Evolutionary conservation across 1,140 invertebrate genomes (phyloP).

Genomic region (Drosophila nigrodunni): DNA sequence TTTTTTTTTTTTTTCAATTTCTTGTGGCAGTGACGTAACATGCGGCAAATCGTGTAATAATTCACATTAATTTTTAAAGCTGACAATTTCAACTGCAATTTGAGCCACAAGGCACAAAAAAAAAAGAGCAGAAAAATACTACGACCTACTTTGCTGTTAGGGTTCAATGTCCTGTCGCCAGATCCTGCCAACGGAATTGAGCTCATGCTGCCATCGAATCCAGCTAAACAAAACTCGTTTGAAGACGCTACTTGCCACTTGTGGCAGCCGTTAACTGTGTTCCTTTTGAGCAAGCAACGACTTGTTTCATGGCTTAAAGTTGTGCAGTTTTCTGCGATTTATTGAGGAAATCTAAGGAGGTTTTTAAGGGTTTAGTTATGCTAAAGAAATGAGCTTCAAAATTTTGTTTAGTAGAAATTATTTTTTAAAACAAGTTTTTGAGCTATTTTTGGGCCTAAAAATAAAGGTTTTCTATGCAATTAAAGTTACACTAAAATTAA

Average conservation of each 20-base stretch:
- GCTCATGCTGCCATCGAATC: constrained; percentile 2
- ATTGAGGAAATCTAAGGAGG: too few species aligned
- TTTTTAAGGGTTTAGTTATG: too few species aligned
- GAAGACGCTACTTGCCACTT: constrained; percentile 3
- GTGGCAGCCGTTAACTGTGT: not conserved
- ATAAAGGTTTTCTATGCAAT: too few species aligned
- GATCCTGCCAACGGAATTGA: constrained; percentile 16
- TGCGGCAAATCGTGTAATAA: constrained; percentile 3
- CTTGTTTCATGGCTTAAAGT: not conserved
- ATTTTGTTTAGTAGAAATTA: too few species aligned
- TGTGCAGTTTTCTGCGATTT: too few species aligned
- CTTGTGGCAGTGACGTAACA: constrained; percentile 18
- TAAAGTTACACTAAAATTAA: too few species aligned
- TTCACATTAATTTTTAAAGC: not conserved
- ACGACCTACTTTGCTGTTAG: constrained; percentile 39
- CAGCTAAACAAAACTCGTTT: not conserved
- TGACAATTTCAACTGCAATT: not conserved
- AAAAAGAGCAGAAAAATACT: not conserved
- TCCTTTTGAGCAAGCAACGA: too few species aligned
- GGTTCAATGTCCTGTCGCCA: constrained; percentile 55
- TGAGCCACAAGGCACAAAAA: not conserved
- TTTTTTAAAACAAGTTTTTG: too few species aligned
- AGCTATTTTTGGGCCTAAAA: too few species aligned
- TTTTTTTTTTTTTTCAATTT: constrained; percentile 11
- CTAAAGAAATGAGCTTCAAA: too few species aligned